Evolutionary conservation across 92 coral and sea anemone species (phyloP).

Genomic region (Palythoa caribaeorum): DNA sequence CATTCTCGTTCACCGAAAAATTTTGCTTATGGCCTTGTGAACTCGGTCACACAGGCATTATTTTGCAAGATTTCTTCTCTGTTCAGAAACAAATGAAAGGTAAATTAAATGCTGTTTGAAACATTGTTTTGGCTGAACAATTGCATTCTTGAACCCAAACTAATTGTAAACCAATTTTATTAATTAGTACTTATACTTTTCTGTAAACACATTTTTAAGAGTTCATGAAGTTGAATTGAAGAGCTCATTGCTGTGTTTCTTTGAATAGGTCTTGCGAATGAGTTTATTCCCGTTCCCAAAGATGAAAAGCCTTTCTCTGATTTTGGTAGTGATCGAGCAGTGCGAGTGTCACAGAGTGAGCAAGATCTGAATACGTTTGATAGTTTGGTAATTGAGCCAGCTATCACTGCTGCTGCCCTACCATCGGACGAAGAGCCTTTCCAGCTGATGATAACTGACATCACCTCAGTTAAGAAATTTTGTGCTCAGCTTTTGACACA

Average conservation of each 20-base stretch:
- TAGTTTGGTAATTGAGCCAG: conserved; percentile 37
- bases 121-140: no score
- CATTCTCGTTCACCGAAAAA: no score
- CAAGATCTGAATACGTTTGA: background rate
- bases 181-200: no score
- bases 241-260: background rate
- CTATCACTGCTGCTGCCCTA: conserved; percentile 49
- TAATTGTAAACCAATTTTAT: no score
- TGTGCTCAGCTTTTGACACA: conserved; percentile 54
- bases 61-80: no score
- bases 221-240: no score
- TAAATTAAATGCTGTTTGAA: no score
- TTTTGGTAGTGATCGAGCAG: background rate
- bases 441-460: conserved; percentile 57
- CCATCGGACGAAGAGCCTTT: conserved; percentile 37
- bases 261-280: conserved; percentile 11
- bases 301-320: conserved; percentile 10
- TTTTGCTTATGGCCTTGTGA: no score
- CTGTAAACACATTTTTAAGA: no score
- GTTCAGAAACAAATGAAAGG: no score
- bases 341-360: background rate
- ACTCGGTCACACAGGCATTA: no score
- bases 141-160: no score
- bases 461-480: conserved; percentile 46
- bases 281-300: conserved; percentile 16